Evolutionary conservation across 1,140 invertebrate species (phyloP).

Genomic region (Hycleus phaleratus): DNA sequence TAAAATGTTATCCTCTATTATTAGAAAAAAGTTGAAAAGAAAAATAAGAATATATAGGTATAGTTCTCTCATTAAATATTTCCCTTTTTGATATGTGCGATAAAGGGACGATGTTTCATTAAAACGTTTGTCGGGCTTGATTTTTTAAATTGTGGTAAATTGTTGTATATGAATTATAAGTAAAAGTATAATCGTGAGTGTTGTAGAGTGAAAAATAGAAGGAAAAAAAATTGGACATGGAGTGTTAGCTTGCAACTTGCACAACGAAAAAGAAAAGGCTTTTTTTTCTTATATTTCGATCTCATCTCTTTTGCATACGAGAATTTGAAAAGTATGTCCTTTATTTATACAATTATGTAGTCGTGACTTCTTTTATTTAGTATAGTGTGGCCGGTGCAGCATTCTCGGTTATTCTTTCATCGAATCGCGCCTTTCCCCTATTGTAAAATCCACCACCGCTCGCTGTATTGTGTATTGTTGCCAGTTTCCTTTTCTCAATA

Average conservation of each 20-base stretch:
- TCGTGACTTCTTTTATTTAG: slow-evolving; percentile 35
- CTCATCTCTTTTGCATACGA: slow-evolving; percentile 19
- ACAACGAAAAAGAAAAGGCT: background rate
- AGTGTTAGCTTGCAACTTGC: slow-evolving; percentile 6
- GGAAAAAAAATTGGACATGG: background rate
- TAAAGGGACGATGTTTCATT: too few relatives aligned
- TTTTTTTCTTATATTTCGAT: too few relatives aligned
- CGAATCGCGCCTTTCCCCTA: slow-evolving; percentile 16
- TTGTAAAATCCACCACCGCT: slow-evolving; percentile 25
- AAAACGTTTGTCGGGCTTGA: too few relatives aligned
- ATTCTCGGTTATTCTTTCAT: slow-evolving; percentile 31
- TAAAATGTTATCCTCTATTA: too few relatives aligned
- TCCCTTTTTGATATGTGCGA: too few relatives aligned
- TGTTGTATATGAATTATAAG: too few relatives aligned
- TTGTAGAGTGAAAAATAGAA: background rate
- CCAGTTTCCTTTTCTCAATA: slow-evolving; percentile 23
- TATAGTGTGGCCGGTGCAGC: slow-evolving; percentile 29
- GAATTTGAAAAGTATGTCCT: slow-evolving; percentile 30
- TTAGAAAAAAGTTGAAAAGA: too few relatives aligned
- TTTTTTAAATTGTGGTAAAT: too few relatives aligned
- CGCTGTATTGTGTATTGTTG: slow-evolving; percentile 28
- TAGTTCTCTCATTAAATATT: too few relatives aligned
- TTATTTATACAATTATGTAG: slow-evolving; percentile 37
- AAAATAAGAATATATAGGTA: too few relatives aligned
- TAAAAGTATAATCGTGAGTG: too few relatives aligned